Evolutionary conservation across 2,888 invertebrate species (phyloP), one percentile per base, ranked within the genome.

Genomic region (Sinelater perroti): DNA sequence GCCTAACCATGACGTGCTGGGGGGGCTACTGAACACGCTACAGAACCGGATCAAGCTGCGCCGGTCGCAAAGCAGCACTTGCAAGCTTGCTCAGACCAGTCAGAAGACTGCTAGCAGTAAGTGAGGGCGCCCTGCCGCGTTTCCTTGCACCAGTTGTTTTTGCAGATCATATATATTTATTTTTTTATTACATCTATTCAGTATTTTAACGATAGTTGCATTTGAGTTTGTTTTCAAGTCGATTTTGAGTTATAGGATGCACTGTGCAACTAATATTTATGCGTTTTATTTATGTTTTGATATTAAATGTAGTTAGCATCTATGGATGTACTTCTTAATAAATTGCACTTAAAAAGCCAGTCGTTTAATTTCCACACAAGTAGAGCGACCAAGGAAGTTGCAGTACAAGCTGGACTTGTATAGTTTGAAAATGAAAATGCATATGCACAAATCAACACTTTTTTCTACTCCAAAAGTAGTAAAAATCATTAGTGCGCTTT

Each of bases 1-100:
- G 61, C 93, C 94, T 45, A 93, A 93, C 68, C 93, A 94, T 73
- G 94, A 95, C 72, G 93, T 95, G 3, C 81, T 95, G 8, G 90
- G 89, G 5, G 93, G 93, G 8, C 80, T 95, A 16, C 80, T 94
- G 47, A 81, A 85, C 14, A 92, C 92, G 1, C 79, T 95, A 62
- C 94, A 95, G 76, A 88, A 88, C 67, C 83, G 93, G 67, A 89
- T 93, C 65, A 91, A 90, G 78, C 81, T 85, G 24, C 84, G 90
- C 33, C 69, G 72, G 45, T 66, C 65, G 45, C 73, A 72, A 33
- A 47, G 14, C 28, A 68, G 53, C 30, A 51, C 40, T 16, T 67
- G 63, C 36, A 71, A 71, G 51, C 49, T 64, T 51, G 54, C 61
- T 40, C 68, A 67, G 56, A 69, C 56, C 54, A 51, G 56, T 10